Percentiles rank a stretch among this genome's conserved stretches.
These are phyloP conservation scores for Lepilemur septentrionalis DNA, from an alignment of 2,797 vertebrate genomes.

Conservation along the genomic window DNA sequence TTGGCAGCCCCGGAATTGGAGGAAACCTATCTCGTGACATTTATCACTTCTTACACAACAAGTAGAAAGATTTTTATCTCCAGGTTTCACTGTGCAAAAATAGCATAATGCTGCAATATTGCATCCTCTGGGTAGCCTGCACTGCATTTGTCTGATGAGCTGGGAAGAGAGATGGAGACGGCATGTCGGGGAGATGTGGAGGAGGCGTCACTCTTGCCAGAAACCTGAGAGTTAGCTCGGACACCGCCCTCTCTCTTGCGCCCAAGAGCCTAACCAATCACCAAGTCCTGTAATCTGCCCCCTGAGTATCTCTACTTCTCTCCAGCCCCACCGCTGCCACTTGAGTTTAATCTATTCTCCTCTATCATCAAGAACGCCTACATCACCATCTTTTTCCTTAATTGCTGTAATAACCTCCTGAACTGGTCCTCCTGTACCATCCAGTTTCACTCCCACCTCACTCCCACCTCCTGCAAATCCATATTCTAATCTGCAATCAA, in stretches of 20 bases:
- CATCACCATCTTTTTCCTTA: background rate
- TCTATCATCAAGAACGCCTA: background rate
- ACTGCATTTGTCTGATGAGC: conserved; percentile 45
- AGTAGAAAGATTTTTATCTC: conserved; percentile 54
- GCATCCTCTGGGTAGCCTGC: background rate
- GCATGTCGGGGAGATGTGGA: background rate
- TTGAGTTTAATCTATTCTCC: background rate
- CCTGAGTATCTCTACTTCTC: background rate
- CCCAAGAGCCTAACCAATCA: background rate
- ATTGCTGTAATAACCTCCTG: background rate
- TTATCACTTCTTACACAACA: conserved; percentile 61
- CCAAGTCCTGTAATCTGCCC: background rate
- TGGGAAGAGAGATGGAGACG: background rate
- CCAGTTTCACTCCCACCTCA: background rate
- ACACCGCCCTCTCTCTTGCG: background rate
- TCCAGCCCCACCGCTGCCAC: background rate
- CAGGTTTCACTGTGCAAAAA: conserved; percentile 61
- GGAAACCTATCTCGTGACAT: conserved; percentile 54
- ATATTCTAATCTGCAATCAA: background rate
- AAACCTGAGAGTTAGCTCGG: background rate
- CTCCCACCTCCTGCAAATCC: background rate
- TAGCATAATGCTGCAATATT: conserved; percentile 39
- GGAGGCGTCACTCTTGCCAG: background rate
- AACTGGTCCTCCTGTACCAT: background rate
- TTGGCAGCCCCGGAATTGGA: background rate